phyloP scores from a whole-genome alignment of 2,888 invertebrate genomes.

The Hypena proboscidalis region DNA sequence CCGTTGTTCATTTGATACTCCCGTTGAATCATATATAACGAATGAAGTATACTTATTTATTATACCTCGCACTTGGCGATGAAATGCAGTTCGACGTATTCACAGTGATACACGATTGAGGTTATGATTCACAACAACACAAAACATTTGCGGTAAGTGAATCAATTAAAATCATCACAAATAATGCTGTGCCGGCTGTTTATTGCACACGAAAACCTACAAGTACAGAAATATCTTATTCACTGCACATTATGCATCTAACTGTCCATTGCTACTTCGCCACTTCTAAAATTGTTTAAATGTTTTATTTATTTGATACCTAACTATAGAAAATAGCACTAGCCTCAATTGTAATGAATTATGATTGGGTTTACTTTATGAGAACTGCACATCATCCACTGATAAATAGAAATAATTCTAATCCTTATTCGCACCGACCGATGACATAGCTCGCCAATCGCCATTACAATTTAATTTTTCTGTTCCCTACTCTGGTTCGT shows the following conservation, averaged over 20 bases:
- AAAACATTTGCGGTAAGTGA: constrained; percentile 58
- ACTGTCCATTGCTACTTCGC: constrained; percentile 60
- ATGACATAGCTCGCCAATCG: too few relatives aligned
- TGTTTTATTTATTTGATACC: constrained; percentile 9
- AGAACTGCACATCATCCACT: constrained; percentile 19
- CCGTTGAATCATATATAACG: constrained; percentile 84
- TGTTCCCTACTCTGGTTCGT: constrained; percentile 25
- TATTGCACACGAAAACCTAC: constrained; percentile 43
- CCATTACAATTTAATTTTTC: constrained; percentile 54
- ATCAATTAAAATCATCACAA: constrained; percentile 58
- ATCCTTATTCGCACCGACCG: constrained; percentile 49
- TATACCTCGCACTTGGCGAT: constrained; percentile 68
- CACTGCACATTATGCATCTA: constrained; percentile 63
- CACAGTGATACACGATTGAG: constrained; percentile 72
- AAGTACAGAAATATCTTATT: constrained; percentile 51
- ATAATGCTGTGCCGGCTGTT: constrained; percentile 37
- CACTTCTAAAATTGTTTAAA: constrained; percentile 36
- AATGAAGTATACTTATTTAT: constrained; percentile 64
- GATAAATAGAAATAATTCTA: constrained; percentile 41
- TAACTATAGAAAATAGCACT: constrained; percentile 17
- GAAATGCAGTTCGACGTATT: constrained; percentile 72
- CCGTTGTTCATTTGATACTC: constrained; percentile 91
- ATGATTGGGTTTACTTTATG: constrained; percentile 4
- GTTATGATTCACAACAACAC: constrained; percentile 76
- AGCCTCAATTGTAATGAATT: constrained; percentile 11